Percentiles rank a stretch among this genome's conserved stretches.
Conservation (phyloP, 2,113 vertebrate genomes). For the Lynx canadensis region DNA sequence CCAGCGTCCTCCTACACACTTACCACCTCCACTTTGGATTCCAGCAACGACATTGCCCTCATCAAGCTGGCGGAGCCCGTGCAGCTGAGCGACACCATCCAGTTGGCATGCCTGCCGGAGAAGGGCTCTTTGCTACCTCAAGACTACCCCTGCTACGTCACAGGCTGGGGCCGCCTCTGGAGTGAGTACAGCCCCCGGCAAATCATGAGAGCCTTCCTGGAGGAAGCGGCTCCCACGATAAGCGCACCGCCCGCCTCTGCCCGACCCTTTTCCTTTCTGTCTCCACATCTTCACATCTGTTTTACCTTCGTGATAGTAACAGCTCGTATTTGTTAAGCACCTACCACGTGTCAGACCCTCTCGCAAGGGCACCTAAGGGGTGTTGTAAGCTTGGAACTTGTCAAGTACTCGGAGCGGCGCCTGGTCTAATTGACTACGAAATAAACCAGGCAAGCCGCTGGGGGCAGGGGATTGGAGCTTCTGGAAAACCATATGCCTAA, state of each 20-base stretch:
- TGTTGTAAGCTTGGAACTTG: not conserved
- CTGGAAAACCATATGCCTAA: not conserved
- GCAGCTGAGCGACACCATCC: slow-evolving; percentile 81
- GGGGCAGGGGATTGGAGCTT: not conserved
- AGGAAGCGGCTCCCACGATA: not conserved
- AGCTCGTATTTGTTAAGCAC: not conserved
- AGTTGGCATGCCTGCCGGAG: slow-evolving; percentile 88
- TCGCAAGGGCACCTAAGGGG: not conserved
- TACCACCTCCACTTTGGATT: not conserved
- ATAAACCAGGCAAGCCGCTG: not conserved
- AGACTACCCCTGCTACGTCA: slow-evolving; percentile 89
- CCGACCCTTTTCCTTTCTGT: not conserved
- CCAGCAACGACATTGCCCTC: slow-evolving; percentile 95
- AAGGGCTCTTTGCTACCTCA: slow-evolving; percentile 80
- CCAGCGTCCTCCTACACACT: not conserved
- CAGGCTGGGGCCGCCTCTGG: slow-evolving; percentile 94
- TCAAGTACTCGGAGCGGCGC: not conserved
- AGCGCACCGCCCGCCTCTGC: rapidly evolving
- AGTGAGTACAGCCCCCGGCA: slow-evolving; percentile 85
- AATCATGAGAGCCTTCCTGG: not conserved
- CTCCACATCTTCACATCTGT: not conserved
- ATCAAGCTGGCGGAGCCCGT: slow-evolving; percentile 89
- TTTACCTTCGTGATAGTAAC: not conserved
- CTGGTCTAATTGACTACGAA: not conserved
- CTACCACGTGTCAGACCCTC: not conserved